Evolutionary conservation across 1,140 invertebrate species (phyloP).

Genomic region (Asbolus verrucosus): DNA sequence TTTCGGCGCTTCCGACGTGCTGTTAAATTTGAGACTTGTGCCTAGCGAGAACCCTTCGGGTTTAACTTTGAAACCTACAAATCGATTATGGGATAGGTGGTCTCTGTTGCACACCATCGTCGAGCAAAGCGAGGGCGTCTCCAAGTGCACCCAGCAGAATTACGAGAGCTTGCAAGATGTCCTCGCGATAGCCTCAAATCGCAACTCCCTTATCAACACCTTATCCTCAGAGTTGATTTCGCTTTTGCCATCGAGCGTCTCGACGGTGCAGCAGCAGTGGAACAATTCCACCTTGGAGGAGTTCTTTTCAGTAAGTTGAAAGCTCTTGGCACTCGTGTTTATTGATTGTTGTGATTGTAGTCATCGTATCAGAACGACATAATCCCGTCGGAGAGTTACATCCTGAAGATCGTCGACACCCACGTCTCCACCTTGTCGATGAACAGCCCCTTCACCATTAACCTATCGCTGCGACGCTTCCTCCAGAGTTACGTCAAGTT

Average conservation of each 20-base stretch:
- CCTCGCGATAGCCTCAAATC: slow-evolving; percentile 71
- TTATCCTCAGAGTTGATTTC: slow-evolving; percentile 70
- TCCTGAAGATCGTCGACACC: slow-evolving; percentile 73
- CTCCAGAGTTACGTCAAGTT: slow-evolving; percentile 76
- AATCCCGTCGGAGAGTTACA: slow-evolving; percentile 85
- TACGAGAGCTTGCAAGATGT: slow-evolving; percentile 70
- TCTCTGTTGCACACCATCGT: slow-evolving; percentile 64
- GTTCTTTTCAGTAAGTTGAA: slow-evolving; percentile 62
- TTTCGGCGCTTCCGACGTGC: too few species aligned
- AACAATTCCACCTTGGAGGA: slow-evolving; percentile 66
- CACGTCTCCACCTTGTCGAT: slow-evolving; percentile 71
- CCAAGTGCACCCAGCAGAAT: slow-evolving; percentile 68
- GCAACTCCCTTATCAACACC: slow-evolving; percentile 65
- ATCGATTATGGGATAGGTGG: slow-evolving; percentile 53
- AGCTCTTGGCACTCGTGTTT: too few species aligned
- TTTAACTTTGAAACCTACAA: too few species aligned
- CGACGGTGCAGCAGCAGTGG: slow-evolving; percentile 76
- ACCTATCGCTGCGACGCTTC: slow-evolving; percentile 77
- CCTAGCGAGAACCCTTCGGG: too few species aligned
- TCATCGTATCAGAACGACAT: slow-evolving; percentile 81
- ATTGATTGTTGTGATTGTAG: slow-evolving; percentile 67
- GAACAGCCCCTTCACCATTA: slow-evolving; percentile 72
- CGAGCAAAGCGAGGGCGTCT: slow-evolving; percentile 65
- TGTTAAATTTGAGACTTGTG: too few species aligned
- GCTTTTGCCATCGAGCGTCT: slow-evolving; percentile 70